A percentile compares a stretch with the other conserved stretches of the same genome.
These are phyloP conservation scores for Caenorhabditis sulstoni DNA, from an alignment of 2,888 invertebrate genomes.

Conservation along the genomic window DNA sequence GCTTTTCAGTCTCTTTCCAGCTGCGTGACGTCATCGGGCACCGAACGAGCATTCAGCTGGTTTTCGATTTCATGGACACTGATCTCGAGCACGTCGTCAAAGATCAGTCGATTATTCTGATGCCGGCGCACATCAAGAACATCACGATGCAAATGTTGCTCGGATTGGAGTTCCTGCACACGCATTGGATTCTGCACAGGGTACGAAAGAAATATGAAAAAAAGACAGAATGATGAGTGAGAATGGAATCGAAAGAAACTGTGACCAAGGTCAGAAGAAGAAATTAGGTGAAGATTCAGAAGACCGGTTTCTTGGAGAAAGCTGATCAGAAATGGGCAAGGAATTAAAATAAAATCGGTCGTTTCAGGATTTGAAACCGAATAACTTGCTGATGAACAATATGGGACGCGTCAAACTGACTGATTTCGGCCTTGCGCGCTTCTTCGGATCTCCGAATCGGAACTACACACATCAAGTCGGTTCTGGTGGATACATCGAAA, in stretches of 20 bases:
- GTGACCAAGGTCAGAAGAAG: not conserved
- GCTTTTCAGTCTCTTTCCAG: constrained; percentile 78
- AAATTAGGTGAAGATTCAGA: not conserved
- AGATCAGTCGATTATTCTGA: constrained; percentile 90
- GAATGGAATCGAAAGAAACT: not conserved
- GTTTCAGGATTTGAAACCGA: constrained; percentile 92
- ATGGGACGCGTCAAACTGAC: constrained; percentile 96
- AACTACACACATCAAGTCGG: constrained; percentile 90
- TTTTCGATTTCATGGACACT: constrained; percentile 99
- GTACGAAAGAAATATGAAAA: constrained; percentile 78
- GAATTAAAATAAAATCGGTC: not conserved
- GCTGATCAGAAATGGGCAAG: not conserved
- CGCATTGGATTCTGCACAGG: constrained; percentile 96
- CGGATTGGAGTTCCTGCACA: constrained; percentile 95
- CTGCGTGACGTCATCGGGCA: constrained; percentile 95
- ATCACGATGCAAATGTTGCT: constrained; percentile 95
- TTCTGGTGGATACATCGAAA: constrained; percentile 65
- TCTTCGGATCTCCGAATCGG: constrained; percentile 95
- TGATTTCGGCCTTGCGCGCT: constrained; percentile 98
- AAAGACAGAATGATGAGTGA: not conserved
- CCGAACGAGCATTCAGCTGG: constrained; percentile 96
- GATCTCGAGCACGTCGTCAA: constrained; percentile 87
- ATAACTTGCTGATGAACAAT: constrained; percentile 94
- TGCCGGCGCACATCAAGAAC: constrained; percentile 93
- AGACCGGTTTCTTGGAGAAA: not conserved